Evolutionary conservation across 2,113 vertebrate species (phyloP).

Genomic region (Grallaria varia): DNA sequence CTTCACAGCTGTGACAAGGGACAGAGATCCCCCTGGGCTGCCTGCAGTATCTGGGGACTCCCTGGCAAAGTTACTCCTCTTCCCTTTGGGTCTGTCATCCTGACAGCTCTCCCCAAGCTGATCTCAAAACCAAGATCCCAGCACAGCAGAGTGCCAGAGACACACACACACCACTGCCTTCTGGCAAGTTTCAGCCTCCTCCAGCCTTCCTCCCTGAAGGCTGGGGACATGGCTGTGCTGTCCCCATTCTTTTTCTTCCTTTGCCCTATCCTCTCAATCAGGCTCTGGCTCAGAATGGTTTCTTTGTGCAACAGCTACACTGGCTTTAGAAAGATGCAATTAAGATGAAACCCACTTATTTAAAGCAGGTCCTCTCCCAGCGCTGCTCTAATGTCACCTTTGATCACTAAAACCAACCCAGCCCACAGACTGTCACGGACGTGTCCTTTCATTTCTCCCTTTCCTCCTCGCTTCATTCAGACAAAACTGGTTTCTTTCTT

Average conservation of each 20-base stretch:
- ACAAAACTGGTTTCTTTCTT: neutral
- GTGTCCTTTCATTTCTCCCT: neutral
- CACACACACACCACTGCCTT: accelerated
- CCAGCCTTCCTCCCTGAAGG: neutral
- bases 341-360: constrained; percentile 50
- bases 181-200: neutral
- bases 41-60: neutral
- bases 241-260: neutral
- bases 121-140: neutral
- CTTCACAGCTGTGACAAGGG: neutral
- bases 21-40: neutral
- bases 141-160: neutral
- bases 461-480: neutral
- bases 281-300: neutral
- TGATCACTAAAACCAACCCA: constrained; percentile 36
- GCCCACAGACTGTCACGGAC: neutral
- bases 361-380: constrained; percentile 17
- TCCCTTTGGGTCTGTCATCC: neutral
- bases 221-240: accelerated
- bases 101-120: neutral
- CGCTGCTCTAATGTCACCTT: constrained; percentile 7
- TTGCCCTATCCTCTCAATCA: neutral
- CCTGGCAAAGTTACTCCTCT: neutral
- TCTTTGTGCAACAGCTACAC: neutral
- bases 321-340: constrained; percentile 37